Base-by-base conservation (phyloP, 2,113 vertebrate genomes). In the Oriolus oriolus region DNA sequence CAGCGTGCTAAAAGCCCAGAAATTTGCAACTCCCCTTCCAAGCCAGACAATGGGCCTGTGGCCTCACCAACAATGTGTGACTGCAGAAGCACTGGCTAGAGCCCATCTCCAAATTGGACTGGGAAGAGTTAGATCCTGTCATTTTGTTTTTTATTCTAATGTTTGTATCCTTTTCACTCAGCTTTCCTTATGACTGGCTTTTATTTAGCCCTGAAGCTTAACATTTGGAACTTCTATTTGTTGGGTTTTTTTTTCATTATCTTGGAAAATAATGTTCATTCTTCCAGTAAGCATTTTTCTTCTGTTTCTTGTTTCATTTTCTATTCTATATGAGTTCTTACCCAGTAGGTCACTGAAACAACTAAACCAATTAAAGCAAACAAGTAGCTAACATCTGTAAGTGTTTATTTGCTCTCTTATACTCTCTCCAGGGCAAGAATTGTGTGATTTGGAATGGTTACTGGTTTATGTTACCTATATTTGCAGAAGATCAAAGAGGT, bases 141-240 rank as follows among this genome's bases (percentile, higher is more conserved):
- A 0, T 82, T 91, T 84, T 89, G n/a, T 0, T 57, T 90, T 91
- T 90, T 93, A 47, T 93, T 95, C 60, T 93, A n/a, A 74, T 63
- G 39, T 92, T 95, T 71, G n/a, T 91, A 63, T 94, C 60, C 82
- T 90, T 86, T 93, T 92, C 79, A 91, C 27, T 52, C 71, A 90
- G 85, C 64, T 88, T 90, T 88, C 71, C 83, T 90, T 84, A 84
- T 42, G 49, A 68, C 41, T 86, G 56, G 30, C 11, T 94, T 95
- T 94, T 95, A 93, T 96, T 97, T 96, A 88, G 87, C 92, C 95
- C 96, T 71, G 66, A 50, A 90, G 94, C 89, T 85, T 83, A 95
- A 95, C 91, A 87, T 83, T 95, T 96, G 93, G 87, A 93, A 66
- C 59, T 86, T 91, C 41, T 93, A 20, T 90, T 76, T 82, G 26